Percentiles rank a stretch among this genome's conserved stretches.
These are phyloP conservation scores for Hippocampus kuda DNA, from an alignment of 2,797 vertebrate genomes.

Conservation along the genomic window DNA sequence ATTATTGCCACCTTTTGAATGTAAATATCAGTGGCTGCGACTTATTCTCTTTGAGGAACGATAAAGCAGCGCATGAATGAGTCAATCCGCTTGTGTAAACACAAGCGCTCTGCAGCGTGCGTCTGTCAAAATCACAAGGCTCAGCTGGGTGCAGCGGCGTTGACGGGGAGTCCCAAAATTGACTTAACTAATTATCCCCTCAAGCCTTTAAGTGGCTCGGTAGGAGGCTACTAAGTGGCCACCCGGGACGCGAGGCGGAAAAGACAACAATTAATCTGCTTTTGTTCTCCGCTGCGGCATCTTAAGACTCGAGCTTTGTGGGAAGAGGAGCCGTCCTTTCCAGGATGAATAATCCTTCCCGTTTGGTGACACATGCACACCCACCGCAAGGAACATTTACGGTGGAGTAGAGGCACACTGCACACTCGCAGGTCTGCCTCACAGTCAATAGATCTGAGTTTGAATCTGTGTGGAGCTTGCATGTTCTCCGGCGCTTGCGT, in stretches of 20 bases:
- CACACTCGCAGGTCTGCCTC: too few species aligned
- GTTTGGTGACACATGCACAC: neutral
- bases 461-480: too few species aligned
- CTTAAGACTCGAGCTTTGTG: neutral
- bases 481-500: too few species aligned
- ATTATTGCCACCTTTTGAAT: constrained; percentile 8
- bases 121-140: constrained; percentile 15
- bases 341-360: constrained; percentile 11
- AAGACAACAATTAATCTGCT: constrained; percentile 11
- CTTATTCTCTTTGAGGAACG: neutral
- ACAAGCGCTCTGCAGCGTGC: neutral
- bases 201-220: constrained; percentile 26
- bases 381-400: neutral
- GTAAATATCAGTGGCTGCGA: neutral
- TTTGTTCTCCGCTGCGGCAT: constrained; percentile 8
- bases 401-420: neutral
- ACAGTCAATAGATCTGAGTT: too few species aligned
- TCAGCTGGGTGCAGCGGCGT: constrained; percentile 17
- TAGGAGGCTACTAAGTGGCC: constrained; percentile 17
- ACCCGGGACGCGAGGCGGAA: constrained; percentile 9
- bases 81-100: constrained; percentile 15
- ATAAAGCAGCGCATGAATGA: constrained; percentile 3
- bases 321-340: neutral
- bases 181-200: constrained; percentile 31
- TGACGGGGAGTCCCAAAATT: constrained; percentile 14